These are phyloP conservation scores for Ophion ventricosus DNA, from an alignment of 2,888 invertebrate species.

Conservation along the genomic window DNA sequence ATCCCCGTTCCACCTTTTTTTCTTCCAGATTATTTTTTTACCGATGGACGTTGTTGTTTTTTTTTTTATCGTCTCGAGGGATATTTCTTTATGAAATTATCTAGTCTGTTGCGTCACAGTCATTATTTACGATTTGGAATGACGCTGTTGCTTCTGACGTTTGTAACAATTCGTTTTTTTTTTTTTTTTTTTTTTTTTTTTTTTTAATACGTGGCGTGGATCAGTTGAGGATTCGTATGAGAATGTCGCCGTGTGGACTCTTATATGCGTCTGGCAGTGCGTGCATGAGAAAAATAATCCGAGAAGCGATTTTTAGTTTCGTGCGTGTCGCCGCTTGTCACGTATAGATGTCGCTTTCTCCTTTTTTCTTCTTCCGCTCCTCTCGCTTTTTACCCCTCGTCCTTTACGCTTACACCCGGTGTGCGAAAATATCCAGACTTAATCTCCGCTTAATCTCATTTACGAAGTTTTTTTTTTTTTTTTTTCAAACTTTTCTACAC, in stretches of 20 bases:
- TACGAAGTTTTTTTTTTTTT: not conserved
- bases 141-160: not conserved
- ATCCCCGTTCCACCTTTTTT: not conserved
- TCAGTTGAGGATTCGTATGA: constrained; percentile 8
- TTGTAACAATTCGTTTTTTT: not conserved
- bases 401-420: not conserved
- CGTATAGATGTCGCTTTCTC: not conserved
- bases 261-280: constrained; percentile 56
- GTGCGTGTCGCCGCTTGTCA: not conserved
- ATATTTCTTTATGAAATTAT: constrained; percentile 14
- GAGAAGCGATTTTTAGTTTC: constrained; percentile 6
- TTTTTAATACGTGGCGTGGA: constrained; percentile 6
- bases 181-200: not conserved
- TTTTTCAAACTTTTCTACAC: constrained; percentile 1
- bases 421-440: constrained; percentile 17
- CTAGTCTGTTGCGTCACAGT: constrained; percentile 52
- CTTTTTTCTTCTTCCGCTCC: constrained; percentile 1
- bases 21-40: no score
- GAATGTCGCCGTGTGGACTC: constrained; percentile 14
- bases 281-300: constrained; percentile 50
- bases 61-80: no score
- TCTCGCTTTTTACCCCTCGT: not conserved
- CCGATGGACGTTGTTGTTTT: not conserved
- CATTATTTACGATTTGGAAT: constrained; percentile 30
- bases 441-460: not conserved